Evolutionary conservation across 2,797 vertebrate species (phyloP).

Genomic region (Antennarius maculatus): DNA sequence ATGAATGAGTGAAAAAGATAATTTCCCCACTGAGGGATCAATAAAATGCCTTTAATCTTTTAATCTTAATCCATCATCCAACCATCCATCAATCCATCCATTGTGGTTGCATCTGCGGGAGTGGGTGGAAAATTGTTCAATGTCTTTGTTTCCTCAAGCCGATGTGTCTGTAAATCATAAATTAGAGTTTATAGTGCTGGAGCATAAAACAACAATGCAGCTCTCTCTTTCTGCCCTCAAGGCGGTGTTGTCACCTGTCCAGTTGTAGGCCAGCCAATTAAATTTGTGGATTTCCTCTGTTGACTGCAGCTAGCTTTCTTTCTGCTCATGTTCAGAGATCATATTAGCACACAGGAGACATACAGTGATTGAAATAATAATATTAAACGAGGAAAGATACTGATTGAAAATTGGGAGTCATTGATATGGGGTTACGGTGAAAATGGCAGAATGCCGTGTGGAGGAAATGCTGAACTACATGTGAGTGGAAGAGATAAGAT

Average conservation of each 20-base stretch:
- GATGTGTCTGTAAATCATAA: slow-evolving; percentile 48
- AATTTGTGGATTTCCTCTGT: slow-evolving; percentile 13
- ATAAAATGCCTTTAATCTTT: too few species aligned
- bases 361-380: slow-evolving; percentile 7
- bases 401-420: slow-evolving; percentile 26
- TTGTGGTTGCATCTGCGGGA: slow-evolving; percentile 13
- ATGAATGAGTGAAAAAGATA: too few species aligned
- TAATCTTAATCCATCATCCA: too few species aligned
- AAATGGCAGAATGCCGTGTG: slow-evolving; percentile 32
- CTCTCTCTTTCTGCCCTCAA: slow-evolving; percentile 20
- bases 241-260: slow-evolving; percentile 44
- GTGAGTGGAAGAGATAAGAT: slow-evolving; percentile 42
- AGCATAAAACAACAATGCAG: slow-evolving; percentile 23
- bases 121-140: slow-evolving; percentile 10
- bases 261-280: slow-evolving; percentile 44
- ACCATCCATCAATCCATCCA: too few species aligned
- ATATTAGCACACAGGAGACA: slow-evolving; percentile 36
- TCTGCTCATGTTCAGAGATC: slow-evolving; percentile 59
- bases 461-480: slow-evolving; percentile 16
- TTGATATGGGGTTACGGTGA: slow-evolving; percentile 9
- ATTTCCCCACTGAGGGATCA: too few species aligned
- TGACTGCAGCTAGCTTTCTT: slow-evolving; percentile 19
- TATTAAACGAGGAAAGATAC: slow-evolving; percentile 3
- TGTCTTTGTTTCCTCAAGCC: too few species aligned
- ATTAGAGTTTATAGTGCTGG: slow-evolving; percentile 43